Conservation (phyloP, 2,113 vertebrate genomes). For the Sitta europaea region DNA sequence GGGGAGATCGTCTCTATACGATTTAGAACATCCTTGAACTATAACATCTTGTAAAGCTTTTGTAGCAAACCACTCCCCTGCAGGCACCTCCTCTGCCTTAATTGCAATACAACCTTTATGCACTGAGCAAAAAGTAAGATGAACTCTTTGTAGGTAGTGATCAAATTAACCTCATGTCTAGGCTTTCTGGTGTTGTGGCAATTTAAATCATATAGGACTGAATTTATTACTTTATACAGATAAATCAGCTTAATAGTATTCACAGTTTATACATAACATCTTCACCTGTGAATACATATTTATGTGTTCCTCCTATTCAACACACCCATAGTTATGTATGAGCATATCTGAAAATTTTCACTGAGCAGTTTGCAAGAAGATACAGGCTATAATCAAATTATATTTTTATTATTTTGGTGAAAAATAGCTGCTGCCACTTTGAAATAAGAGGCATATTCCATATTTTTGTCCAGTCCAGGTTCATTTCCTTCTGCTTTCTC, state of each 20-base stretch:
- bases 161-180: neutral
- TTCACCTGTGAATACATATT: neutral
- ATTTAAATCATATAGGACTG: neutral
- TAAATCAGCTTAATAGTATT: neutral
- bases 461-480: neutral
- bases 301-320: neutral
- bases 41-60: accelerated
- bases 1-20: too few species aligned
- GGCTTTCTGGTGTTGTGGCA: neutral
- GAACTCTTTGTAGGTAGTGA: neutral
- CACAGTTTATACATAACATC: neutral
- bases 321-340: accelerated
- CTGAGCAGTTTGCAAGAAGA: neutral
- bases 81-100: neutral
- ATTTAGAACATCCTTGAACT: neutral
- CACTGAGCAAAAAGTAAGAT: neutral
- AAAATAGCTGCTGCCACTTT: neutral
- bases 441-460: neutral
- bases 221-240: neutral
- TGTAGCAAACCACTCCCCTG: neutral
- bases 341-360: neutral
- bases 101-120: neutral
- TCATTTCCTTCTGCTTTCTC: neutral
- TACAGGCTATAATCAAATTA: neutral
- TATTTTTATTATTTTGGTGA: neutral